Conservation (phyloP, 2,113 vertebrate genomes). For the Myodes glareolus region DNA sequence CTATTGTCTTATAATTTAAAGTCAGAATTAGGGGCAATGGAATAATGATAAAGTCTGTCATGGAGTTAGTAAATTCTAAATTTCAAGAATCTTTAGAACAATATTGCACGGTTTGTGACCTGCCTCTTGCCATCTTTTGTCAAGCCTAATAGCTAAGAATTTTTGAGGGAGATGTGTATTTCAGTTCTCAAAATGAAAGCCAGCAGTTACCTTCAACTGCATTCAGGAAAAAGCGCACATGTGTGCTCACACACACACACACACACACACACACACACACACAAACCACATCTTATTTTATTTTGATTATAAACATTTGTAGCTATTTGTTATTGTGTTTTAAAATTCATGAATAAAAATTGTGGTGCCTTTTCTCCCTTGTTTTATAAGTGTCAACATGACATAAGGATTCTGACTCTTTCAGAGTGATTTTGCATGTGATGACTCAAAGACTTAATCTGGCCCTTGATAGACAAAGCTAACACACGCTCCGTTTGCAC, state of each 20-base stretch:
- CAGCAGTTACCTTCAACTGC: neutral
- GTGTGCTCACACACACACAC: no score
- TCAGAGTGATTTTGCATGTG: neutral
- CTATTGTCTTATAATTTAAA: conserved; percentile 3
- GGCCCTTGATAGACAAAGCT: neutral
- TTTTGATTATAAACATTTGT: neutral
- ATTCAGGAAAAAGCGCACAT: neutral
- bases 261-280: neutral
- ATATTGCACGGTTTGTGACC: neutral
- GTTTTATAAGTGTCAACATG: neutral
- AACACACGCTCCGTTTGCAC: neutral
- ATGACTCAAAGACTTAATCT: neutral
- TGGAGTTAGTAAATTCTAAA: neutral
- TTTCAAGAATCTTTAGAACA: neutral
- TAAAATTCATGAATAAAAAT: neutral
- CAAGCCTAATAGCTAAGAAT: neutral
- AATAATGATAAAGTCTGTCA: neutral
- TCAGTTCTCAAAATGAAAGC: no score
- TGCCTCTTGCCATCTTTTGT: neutral
- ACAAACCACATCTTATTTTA: neutral
- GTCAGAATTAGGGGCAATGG: neutral
- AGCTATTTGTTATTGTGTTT: neutral
- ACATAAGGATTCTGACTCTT: neutral
- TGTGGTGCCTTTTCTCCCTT: neutral
- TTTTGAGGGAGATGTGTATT: neutral